Evolutionary conservation across 2,797 vertebrate genomes (phyloP).

Genomic region (Clarias fuscus): DNA sequence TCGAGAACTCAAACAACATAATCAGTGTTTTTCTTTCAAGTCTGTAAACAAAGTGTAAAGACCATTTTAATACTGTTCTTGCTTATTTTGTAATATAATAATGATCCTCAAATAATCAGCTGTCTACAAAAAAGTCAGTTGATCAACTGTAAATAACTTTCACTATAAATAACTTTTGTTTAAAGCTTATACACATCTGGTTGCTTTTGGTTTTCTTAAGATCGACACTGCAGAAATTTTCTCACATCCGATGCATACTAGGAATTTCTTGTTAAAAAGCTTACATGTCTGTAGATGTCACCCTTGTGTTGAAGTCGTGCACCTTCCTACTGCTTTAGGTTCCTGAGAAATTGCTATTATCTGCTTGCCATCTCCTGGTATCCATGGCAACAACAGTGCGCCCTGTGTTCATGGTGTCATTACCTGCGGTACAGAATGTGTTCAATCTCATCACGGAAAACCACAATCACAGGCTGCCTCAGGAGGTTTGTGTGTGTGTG

Average conservation of each 20-base stretch:
- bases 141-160: not conserved
- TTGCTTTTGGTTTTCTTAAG: not conserved
- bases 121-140: not conserved
- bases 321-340: constrained; percentile 73
- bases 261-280: not conserved
- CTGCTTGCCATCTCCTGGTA: constrained; percentile 90
- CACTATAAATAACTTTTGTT: not conserved
- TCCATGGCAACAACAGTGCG: constrained; percentile 93
- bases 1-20: not conserved
- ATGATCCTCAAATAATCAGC: not conserved
- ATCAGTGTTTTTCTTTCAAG: not conserved
- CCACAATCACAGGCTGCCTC: constrained; percentile 83
- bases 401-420: constrained; percentile 89
- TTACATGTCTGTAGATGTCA: not conserved
- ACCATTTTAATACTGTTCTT: not conserved
- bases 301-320: not conserved
- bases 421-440: constrained; percentile 91
- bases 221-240: no score
- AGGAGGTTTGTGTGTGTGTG: constrained; percentile 77
- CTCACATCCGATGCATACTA: not conserved
- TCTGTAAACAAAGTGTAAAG: not conserved
- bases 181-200: not conserved
- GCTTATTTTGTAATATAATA: no score
- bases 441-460: constrained; percentile 92
- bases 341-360: constrained; percentile 93